Conservation (phyloP, 2,888 invertebrate species). For the Temnothorax ravouxi region DNA sequence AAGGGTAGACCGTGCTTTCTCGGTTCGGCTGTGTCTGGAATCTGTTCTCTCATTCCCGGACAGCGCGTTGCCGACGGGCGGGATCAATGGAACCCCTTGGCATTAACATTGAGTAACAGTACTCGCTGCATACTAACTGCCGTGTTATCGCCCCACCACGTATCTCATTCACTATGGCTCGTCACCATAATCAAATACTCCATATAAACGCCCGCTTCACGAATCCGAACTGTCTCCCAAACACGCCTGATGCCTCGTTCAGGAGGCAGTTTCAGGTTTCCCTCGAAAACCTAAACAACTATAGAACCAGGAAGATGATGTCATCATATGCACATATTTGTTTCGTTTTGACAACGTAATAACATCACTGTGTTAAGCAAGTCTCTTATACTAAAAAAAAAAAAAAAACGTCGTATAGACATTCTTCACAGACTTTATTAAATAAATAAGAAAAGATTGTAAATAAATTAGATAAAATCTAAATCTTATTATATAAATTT, state of each 20-base stretch:
- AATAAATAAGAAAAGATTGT: too few relatives aligned
- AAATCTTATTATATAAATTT: neutral
- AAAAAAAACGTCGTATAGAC: neutral
- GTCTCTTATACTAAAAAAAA: neutral
- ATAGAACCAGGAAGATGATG: neutral
- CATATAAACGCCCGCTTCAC: conserved; percentile 59
- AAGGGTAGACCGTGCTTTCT: conserved; percentile 65
- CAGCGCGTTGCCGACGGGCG: conserved; percentile 67
- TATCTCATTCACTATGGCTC: conserved; percentile 75
- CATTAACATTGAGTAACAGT: conserved; percentile 83
- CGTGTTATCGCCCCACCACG: conserved; percentile 80
- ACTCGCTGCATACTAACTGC: conserved; percentile 81
- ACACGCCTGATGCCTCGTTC: neutral
- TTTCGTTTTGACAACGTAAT: neutral
- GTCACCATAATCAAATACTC: conserved; percentile 78
- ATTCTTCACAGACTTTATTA: neutral
- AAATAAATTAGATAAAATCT: neutral
- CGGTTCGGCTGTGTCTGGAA: conserved; percentile 72
- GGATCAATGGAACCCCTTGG: conserved; percentile 79
- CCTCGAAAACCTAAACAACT: neutral
- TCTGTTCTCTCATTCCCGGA: conserved; percentile 75
- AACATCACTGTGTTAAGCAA: neutral
- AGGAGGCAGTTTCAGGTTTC: neutral
- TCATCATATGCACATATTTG: neutral
- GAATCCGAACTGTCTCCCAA: neutral